A percentile compares a stretch with the other conserved stretches of the same genome.
These are phyloP conservation scores for Temnothorax nylanderi DNA, from an alignment of 1,140 invertebrate species.

Conservation along the genomic window DNA sequence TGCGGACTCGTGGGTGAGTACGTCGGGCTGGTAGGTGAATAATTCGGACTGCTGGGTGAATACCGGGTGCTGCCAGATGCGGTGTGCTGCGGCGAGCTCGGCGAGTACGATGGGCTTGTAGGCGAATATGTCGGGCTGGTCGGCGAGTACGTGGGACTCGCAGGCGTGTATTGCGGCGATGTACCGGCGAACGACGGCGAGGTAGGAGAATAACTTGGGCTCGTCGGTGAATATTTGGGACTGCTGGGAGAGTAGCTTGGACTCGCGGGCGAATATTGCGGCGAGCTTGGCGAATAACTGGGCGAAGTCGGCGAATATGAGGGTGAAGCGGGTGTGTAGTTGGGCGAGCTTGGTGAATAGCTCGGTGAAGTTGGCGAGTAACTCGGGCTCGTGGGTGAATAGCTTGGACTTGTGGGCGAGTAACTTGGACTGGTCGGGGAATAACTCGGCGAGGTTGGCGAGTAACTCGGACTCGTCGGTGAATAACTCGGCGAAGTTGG, in stretches of 20 bases:
- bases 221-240: conserved; percentile 93
- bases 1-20: conserved; percentile 94
- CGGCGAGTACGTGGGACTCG: conserved; percentile 93
- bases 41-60: conserved; percentile 89
- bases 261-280: conserved; percentile 91
- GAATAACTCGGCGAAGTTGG: conserved; percentile 91
- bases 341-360: conserved; percentile 91
- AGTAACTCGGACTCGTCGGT: conserved; percentile 89
- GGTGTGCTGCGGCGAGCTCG: conserved; percentile 91
- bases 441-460: conserved; percentile 88
- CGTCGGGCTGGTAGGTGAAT: conserved; percentile 91
- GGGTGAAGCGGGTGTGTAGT: conserved; percentile 92
- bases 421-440: conserved; percentile 89
- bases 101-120: conserved; percentile 90
- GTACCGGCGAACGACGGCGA: conserved; percentile 91
- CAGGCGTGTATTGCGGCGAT: conserved; percentile 93
- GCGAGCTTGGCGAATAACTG: conserved; percentile 89
- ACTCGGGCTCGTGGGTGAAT: conserved; percentile 91
- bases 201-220: conserved; percentile 93
- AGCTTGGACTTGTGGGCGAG: conserved; percentile 91
- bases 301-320: conserved; percentile 91
- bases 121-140: conserved; percentile 94
- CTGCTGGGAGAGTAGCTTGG: conserved; percentile 91
- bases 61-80: conserved; percentile 89
- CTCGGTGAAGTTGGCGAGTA: conserved; percentile 92